Evolutionary conservation across 2,888 invertebrate genomes (phyloP), one percentile per base, ranked within the genome.

Genomic region (Cephonodes hylas): DNA sequence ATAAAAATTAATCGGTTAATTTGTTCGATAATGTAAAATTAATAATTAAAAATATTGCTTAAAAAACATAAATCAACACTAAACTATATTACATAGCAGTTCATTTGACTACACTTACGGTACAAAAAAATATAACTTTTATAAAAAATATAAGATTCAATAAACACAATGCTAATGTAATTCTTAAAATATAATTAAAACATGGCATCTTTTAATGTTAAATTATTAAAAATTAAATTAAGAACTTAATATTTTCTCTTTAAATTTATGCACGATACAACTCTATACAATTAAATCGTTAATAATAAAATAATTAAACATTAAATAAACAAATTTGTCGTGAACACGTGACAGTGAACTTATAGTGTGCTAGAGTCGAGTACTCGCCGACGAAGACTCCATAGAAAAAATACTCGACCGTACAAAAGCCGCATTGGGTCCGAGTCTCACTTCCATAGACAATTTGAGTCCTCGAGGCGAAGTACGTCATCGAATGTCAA

Each of bases 91-190:
- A 90, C 85, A 88, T 84, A 86, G 83, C 82, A 81, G 78, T 85
- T 82, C 86, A 73, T 77, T 82, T 85, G 85, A 88, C 88, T 88
- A 86, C 80, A 81, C 74, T 79, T 83, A 77, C 83, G 86, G 80
- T 89, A 89, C 85, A 88, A 83, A 90, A 88, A 87, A 83, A 86
- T 85, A 89, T 89, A 89, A 91, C 88, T 83, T 88, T 85, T 88
- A 90, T 90, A 89, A 89, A 86, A 91, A 91, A 91, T 89, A 89
- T 90, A 88, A 85, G 84, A 86, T 86, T 88, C 79, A 86, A 84
- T 88, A 89, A 91, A 91, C 89, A 91, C 85, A 88, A 84, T 77
- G 73, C 46, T 70, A 73, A 76, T 78, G 80, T 84, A 85, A 81
- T 75, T 72, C 81, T 86, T 56, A 85, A 83, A 87, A 87, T 86